Percentiles rank a stretch among this genome's conserved stretches.
Conservation (phyloP, 2,797 vertebrate species). For the Sebastes itinus region DNA sequence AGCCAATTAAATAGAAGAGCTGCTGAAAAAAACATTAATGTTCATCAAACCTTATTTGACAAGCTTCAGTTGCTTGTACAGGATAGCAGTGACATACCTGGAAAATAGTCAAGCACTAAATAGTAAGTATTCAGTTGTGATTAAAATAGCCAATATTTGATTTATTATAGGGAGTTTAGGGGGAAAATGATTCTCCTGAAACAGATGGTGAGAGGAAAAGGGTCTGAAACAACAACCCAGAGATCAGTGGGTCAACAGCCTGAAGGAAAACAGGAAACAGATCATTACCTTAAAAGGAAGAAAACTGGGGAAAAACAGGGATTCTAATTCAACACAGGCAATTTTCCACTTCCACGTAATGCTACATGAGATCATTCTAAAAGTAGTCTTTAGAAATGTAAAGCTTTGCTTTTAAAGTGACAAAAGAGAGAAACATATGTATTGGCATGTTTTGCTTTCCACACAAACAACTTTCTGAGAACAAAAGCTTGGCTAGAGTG, state of each 20-base stretch:
- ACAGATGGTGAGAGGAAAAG: not conserved
- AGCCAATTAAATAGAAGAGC: not conserved
- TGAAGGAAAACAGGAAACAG: slow-evolving; percentile 26
- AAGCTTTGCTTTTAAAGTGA: not conserved
- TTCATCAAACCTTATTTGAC: not conserved
- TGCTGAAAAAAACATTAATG: not conserved
- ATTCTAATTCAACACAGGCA: not conserved
- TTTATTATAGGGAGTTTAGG: not conserved
- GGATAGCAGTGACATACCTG: not conserved
- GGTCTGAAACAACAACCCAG: slow-evolving; percentile 9
- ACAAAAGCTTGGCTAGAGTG: not conserved
- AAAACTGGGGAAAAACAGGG: not conserved
- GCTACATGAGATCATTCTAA: not conserved
- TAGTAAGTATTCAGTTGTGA: not conserved
- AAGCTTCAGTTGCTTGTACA: not conserved
- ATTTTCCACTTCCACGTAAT: not conserved
- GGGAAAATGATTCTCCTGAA: not conserved
- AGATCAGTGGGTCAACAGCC: not conserved
- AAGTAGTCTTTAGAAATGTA: not conserved
- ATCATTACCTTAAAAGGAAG: not conserved
- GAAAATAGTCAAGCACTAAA: not conserved
- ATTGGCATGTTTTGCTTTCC: not conserved
- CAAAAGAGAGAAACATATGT: not conserved
- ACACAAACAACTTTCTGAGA: not conserved
- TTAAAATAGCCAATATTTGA: not conserved